phyloP scores from a whole-genome alignment of 2,888 invertebrate genomes.

The Metopia argyrocephala region DNA sequence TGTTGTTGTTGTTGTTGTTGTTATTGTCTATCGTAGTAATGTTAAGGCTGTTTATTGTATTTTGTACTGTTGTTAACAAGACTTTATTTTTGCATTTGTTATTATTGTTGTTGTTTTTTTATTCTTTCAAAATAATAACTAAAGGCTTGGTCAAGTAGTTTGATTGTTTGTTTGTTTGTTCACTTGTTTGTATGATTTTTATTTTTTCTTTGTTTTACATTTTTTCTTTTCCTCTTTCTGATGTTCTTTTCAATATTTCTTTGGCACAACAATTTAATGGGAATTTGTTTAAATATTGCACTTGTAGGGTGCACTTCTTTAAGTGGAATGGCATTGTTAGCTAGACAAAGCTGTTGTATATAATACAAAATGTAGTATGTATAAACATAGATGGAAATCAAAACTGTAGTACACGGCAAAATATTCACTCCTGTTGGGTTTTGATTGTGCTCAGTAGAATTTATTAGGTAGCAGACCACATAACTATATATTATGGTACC shows the following conservation, averaged over 20 bases:
- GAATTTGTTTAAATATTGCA: background rate
- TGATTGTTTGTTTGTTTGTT: background rate
- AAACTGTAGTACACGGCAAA: too few species aligned
- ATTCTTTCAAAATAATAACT: too few species aligned
- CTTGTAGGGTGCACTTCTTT: background rate
- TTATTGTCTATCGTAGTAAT: too few species aligned
- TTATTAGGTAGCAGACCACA: too few species aligned
- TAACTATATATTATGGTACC: too few species aligned
- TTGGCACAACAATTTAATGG: constrained; percentile 15
- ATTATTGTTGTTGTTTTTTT: background rate
- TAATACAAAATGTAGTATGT: too few species aligned
- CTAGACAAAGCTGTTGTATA: too few species aligned
- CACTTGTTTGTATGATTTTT: background rate
- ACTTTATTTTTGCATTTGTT: background rate
- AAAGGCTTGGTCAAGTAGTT: background rate
- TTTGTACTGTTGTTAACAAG: background rate
- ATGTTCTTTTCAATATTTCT: background rate
- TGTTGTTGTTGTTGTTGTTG: background rate
- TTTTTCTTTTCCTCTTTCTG: background rate
- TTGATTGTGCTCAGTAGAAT: too few species aligned
- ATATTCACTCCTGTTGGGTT: too few species aligned
- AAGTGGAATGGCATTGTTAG: background rate
- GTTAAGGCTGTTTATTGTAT: too few species aligned
- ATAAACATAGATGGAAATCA: too few species aligned
- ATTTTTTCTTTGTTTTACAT: background rate